A percentile compares a stretch with the other conserved stretches of the same genome.
These are phyloP conservation scores for Cydia amplana DNA, from an alignment of 1,140 invertebrate species.

Conservation along the genomic window DNA sequence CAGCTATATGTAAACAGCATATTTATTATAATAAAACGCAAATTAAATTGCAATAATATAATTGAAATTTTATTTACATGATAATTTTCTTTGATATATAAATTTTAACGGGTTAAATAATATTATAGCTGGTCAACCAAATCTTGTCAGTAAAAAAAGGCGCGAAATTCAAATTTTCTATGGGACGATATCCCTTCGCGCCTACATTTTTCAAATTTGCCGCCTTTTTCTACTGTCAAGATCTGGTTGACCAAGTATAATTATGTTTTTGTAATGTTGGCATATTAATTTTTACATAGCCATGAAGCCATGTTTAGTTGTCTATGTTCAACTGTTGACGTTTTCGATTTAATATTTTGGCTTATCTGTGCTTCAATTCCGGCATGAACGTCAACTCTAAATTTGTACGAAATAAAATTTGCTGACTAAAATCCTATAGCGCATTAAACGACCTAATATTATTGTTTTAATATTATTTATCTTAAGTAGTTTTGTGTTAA, in stretches of 20 bases:
- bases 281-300: neutral
- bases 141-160: no score
- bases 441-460: conserved; percentile 19
- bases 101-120: no score
- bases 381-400: conserved; percentile 68
- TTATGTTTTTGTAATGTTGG: neutral
- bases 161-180: no score
- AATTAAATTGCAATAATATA: no score
- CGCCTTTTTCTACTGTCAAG: no score
- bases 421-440: conserved; percentile 39
- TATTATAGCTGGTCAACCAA: no score
- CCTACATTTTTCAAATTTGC: no score
- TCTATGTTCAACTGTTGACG: neutral
- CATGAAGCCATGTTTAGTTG: neutral
- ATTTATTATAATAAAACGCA: no score
- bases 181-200: no score
- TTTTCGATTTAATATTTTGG: neutral
- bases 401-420: conserved; percentile 64
- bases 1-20: no score
- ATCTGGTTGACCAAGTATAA: no score
- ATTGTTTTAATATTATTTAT: conserved; percentile 33
- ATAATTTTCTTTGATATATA: neutral
- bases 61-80: no score
- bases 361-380: conserved; percentile 36
- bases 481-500: conserved; percentile 32